Conservation (phyloP, 2,888 invertebrate species). For the Pomacea canaliculata region DNA sequence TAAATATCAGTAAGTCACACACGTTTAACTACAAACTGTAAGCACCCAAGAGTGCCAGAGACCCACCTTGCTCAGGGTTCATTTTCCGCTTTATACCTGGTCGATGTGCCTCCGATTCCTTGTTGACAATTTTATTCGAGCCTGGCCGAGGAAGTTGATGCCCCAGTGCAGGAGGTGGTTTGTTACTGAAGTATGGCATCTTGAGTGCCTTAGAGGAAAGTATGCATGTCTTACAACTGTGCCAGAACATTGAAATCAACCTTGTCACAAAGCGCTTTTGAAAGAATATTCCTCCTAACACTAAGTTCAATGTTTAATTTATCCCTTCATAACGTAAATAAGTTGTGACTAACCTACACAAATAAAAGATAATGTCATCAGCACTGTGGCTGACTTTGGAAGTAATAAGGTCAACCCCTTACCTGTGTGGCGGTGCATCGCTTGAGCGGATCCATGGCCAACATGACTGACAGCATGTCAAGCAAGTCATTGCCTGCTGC, state of each 20-base stretch:
- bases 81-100: conserved; percentile 84
- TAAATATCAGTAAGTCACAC: too few species aligned
- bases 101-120: conserved; percentile 74
- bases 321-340: too few species aligned
- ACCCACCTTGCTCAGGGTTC: conserved; percentile 45
- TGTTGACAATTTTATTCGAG: conserved; percentile 69
- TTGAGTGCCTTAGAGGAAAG: conserved; percentile 77
- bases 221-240: neutral
- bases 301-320: too few species aligned
- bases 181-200: conserved; percentile 91
- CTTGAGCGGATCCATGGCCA: conserved; percentile 85
- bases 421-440: conserved; percentile 84
- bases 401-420: neutral
- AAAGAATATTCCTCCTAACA: too few species aligned
- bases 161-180: conserved; percentile 88
- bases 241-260: too few species aligned
- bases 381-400: too few species aligned
- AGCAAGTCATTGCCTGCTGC: conserved; percentile 94
- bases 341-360: too few species aligned
- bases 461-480: conserved; percentile 81
- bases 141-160: conserved; percentile 84
- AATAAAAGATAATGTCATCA: too few species aligned
- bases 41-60: too few species aligned
- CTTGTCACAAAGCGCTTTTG: too few species aligned
- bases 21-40: too few species aligned